Evolutionary conservation across 2,888 invertebrate genomes (phyloP).

Genomic region (Yponomeuta plumbellus): DNA sequence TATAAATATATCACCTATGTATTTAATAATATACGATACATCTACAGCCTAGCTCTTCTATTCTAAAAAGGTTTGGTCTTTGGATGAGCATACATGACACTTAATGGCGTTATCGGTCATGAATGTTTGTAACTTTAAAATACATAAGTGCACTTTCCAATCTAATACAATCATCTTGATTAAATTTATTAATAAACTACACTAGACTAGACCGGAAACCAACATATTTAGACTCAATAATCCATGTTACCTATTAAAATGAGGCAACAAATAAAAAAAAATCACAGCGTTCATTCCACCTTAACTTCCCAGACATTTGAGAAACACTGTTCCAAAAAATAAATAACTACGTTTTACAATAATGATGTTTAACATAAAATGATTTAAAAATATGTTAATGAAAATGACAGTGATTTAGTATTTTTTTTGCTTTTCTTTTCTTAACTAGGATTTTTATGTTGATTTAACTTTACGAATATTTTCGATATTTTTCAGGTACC

Average conservation of each 20-base stretch:
- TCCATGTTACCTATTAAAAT: conserved; percentile 20
- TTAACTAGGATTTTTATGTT: conserved; percentile 19
- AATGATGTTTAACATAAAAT: conserved; percentile 11
- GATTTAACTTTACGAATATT: conserved; percentile 29
- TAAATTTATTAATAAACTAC: conserved; percentile 44
- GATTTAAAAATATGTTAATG: conserved; percentile 11
- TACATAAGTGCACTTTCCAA: conserved; percentile 72
- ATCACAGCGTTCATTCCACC: conserved; percentile 56
- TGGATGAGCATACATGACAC: conserved; percentile 74
- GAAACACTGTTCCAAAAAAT: conserved; percentile 67
- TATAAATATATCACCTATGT: not conserved
- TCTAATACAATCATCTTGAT: conserved; percentile 47
- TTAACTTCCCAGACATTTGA: conserved; percentile 49
- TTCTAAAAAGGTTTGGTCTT: conserved; percentile 71
- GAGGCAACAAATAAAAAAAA: conserved; percentile 35
- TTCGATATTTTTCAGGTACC: conserved; percentile 66
- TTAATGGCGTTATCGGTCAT: conserved; percentile 64
- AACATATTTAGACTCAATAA: conserved; percentile 30
- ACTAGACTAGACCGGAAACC: conserved; percentile 67
- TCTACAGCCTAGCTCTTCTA: conserved; percentile 66
- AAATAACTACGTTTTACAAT: conserved; percentile 8
- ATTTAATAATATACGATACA: conserved; percentile 34
- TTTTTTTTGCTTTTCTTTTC: conserved; percentile 20
- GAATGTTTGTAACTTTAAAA: conserved; percentile 49
- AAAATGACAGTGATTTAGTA: conserved; percentile 7